Base-by-base conservation (phyloP, 1,140 invertebrate genomes). In the Papilio polyxenes region DNA sequence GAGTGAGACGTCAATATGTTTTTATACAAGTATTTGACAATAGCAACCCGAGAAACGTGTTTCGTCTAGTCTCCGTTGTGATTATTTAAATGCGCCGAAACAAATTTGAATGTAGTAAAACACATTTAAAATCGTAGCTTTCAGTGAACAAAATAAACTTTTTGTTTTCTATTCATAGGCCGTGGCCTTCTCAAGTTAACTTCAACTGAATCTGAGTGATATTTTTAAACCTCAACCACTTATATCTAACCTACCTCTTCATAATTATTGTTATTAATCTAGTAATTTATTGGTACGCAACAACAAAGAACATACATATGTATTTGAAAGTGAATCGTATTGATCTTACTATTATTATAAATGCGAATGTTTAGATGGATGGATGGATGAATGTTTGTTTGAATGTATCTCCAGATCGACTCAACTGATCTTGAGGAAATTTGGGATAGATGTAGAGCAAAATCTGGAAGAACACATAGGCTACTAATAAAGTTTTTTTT, bases 151-250 rank as follows among this genome's bases (percentile, higher is more conserved):
- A 75, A 49, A n/a, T 51, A 2, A 40, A 75, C 10, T 15, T 77
- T 53, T 77, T 77, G 44, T 77, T 77, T 77, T 49, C 49, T 77
- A 77, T 77, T 77, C 49, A 77, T 53, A 49, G 48, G 20, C 23
- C 49, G 75, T 20, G 75, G 49, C 75, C 75, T 77, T 77, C 75
- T 77, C 31, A 72, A 72, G 65, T 72, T 72, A 37, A 72, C 31
- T 72, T 69, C 65, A 69, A 31, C 11, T 37, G 31, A 69, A 37
- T 40, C 0, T 23, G 4, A 15, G 1, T 15, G 31, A 15, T 31
- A 13, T 37, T 13, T 69, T 69, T 69, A 37, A 65, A 37, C 23
- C 11, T 69, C 11, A 37, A 3, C 23, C 65, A 15, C 13, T 37
- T 69, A 69, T 69, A 69, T 37, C 23, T 69, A 31, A 37, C 65